phyloP scores from a whole-genome alignment of 2,113 vertebrate genomes.

The Oplegnathus fasciatus region DNA sequence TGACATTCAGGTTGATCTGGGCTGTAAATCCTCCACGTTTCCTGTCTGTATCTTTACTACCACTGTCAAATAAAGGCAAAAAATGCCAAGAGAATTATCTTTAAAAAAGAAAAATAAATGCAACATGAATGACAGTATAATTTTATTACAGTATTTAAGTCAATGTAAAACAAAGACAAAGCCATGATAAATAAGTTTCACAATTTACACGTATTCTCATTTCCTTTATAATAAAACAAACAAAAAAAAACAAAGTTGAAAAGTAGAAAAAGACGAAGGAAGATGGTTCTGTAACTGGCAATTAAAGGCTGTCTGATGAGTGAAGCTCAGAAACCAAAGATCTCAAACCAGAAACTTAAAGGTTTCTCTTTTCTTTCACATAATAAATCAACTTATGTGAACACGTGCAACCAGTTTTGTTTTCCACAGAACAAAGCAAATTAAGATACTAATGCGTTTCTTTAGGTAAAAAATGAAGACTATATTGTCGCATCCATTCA shows the following conservation, averaged over 20 bases:
- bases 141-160: conserved; percentile 78
- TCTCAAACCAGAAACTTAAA: conserved; percentile 16
- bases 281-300: conserved; percentile 25
- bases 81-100: too few relatives aligned
- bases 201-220: conserved; percentile 58
- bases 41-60: not conserved
- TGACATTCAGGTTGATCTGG: not conserved
- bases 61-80: not conserved
- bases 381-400: not conserved
- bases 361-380: conserved; percentile 13
- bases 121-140: conserved; percentile 16
- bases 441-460: not conserved
- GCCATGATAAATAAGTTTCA: conserved; percentile 72
- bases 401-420: not conserved
- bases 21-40: too few relatives aligned
- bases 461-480: conserved; percentile 3
- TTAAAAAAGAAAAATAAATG: not conserved
- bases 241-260: not conserved
- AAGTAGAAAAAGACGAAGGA: conserved; percentile 40
- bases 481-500: not conserved
- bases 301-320: too few relatives aligned
- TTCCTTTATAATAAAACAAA: conserved; percentile 55
- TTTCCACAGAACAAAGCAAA: conserved; percentile 15
- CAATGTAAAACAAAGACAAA: conserved; percentile 66
- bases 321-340: conserved; percentile 13